Base-by-base conservation (phyloP, 35 echinoderm and acorn worm genomes). In the Apostichopus parvimensis region DNA sequence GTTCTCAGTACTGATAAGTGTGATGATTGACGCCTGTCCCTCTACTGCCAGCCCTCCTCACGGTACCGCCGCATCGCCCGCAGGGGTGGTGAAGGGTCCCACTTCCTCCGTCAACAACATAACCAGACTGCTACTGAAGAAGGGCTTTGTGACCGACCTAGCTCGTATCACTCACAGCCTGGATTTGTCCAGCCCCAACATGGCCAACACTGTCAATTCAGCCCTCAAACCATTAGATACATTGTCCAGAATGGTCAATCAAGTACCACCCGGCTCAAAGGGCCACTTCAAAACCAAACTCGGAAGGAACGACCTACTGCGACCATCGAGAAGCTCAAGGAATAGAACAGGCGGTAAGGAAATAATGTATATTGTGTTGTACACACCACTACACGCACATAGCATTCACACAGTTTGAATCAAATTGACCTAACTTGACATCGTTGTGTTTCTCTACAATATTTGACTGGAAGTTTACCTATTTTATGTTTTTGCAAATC, bases 11-110 rank as follows among this genome's bases (percentile, higher is more conserved):
- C 78, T 98, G 64, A 96, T 98, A 14, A 81, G 94, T 71, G 93
- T 98, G 45, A 98, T 98, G 92, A 98, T 98, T 58, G 97, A 98
- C 77, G 97, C 97, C 4, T 98, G 97, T 83, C 94, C 97, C 10
- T 91, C 89, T 17, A 91, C 89, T 77, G 61, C 54, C 72, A 91
- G 34, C 53, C 21, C 89, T 22, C 93, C 93, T 52, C 57, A 92
- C 5, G 88, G 81, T 8, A 72, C 91, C 18, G 87, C 58, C 77
- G 85, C 89, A 66, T 91, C 93, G 6, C 59, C 92, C 8, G 75
- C 91, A 5, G 55, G 73, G 4, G 76, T 23, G 54, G 34, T 45
- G 0, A 94, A 95, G 65, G 79, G 83, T 70, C 96, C 95, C 73
- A 87, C 93, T 6, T 91, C 77, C 20, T 77, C 90, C 53, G 95